These are phyloP conservation scores for Amphiprion ocellaris DNA, from an alignment of 2,113 vertebrate genomes.

Conservation along the genomic window DNA sequence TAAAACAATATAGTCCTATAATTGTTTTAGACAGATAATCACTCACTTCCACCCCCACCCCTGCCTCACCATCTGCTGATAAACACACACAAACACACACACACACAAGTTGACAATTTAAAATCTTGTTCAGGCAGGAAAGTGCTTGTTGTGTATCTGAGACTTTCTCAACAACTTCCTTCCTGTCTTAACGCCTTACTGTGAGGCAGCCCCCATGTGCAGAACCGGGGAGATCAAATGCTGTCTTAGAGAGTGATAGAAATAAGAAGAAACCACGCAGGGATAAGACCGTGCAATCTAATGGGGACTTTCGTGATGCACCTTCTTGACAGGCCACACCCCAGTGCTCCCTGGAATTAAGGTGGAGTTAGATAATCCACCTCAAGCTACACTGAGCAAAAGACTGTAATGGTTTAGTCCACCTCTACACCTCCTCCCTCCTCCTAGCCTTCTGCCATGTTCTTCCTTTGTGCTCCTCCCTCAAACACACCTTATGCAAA, in stretches of 20 bases:
- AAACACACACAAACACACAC: conserved; percentile 13
- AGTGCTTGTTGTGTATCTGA: conserved; percentile 51
- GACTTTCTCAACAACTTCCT: conserved; percentile 81
- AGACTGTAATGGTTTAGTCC: conserved; percentile 83
- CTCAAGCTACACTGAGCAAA: conserved; percentile 62
- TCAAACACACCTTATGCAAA: conserved; percentile 88
- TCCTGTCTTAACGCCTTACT: conserved; percentile 74
- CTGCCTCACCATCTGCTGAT: conserved; percentile 10
- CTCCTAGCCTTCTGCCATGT: conserved; percentile 40
- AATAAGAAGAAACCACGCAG: conserved; percentile 20
- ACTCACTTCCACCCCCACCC: conserved; percentile 19
- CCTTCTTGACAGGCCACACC: conserved; percentile 66
- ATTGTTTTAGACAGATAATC: conserved; percentile 14
- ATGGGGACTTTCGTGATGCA: conserved; percentile 43
- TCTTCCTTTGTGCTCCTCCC: conserved; percentile 77
- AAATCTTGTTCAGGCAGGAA: conserved; percentile 67
- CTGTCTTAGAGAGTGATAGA: conserved; percentile 23
- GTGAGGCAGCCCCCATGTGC: not conserved
- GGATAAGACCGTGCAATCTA: conserved; percentile 29
- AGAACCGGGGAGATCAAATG: conserved; percentile 24
- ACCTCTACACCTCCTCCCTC: conserved; percentile 73
- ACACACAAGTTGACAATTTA: conserved; percentile 43
- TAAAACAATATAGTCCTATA: not conserved
- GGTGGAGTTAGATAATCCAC: conserved; percentile 70
- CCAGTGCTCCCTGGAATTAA: conserved; percentile 62